Base-by-base conservation (phyloP, 2,888 invertebrate species). In the Eilema caniola region DNA sequence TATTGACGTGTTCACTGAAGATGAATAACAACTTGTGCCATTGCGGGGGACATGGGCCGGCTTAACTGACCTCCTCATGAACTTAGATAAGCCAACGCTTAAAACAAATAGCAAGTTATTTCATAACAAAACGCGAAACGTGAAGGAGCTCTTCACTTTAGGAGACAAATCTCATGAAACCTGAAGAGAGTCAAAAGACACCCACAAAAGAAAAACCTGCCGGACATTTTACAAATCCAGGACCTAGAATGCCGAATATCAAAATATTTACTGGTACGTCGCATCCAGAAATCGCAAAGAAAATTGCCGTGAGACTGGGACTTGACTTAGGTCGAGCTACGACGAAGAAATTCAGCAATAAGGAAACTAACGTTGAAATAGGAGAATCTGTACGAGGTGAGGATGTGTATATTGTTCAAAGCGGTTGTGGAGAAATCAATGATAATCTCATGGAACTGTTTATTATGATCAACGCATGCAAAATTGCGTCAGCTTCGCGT, bases 201-300 rank as follows among this genome's bases (percentile, higher is more conserved):
- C 71, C 78, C 20, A 74, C 75, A 63, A 81, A 85, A 80, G 78
- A 84, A 68, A 72, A 69, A 66, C 33, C 69, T 37, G 53, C 69
- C 8, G 62, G 69, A 69, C 68, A 73, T 65, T 86, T 90, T 71
- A 85, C 82, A 24, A 86, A 89, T 70, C 90, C 89, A 69, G 87
- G 89, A 74, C 86, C 90, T 69, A 95, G 96, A 96, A 99, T 99
- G 99, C 99, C 99, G 86, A 99, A 99, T 95, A 99, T 99, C 87
- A 99, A 99, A 96, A 98, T 99, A 83, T 99, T 99, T 95, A 98
- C 98, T 88, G 99, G 99, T 76, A 98, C 98, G 78, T 99, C 99
- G 72, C 99, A 99, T 95, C 98, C 98, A 64, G 99, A 99, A 90
- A 96, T 99, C 81, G 99, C 99, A n/a, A 98, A 98, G 90, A 97